phyloP scores from a whole-genome alignment of 2,113 vertebrate species.

The Planiliza haematocheilus region DNA sequence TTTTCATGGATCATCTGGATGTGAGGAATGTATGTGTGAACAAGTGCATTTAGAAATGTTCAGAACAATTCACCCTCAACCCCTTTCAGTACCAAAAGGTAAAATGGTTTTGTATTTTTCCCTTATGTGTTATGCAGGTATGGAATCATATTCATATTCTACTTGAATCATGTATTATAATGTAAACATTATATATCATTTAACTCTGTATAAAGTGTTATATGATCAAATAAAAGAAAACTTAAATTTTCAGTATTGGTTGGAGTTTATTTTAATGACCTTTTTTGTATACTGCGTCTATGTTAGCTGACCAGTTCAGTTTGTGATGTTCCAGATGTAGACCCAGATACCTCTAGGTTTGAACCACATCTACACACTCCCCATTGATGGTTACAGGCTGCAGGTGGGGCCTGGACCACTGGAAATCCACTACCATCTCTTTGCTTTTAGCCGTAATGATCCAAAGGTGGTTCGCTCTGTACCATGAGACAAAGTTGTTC shows the following conservation, averaged over 20 bases:
- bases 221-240: constrained; percentile 62
- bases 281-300: too few species aligned
- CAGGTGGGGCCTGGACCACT: too few species aligned
- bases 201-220: constrained; percentile 63
- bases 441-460: too few species aligned
- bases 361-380: too few species aligned
- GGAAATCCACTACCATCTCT: too few species aligned
- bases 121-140: constrained; percentile 31
- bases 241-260: constrained; percentile 38
- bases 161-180: constrained; percentile 71
- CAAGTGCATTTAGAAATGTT: constrained; percentile 43
- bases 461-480: too few species aligned
- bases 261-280: constrained; percentile 31
- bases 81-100: constrained; percentile 25
- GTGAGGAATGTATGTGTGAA: constrained; percentile 32
- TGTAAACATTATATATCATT: constrained; percentile 70
- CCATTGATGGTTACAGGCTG: too few species aligned
- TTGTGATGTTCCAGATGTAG: too few species aligned
- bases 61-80: constrained; percentile 3
- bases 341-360: too few species aligned
- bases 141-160: constrained; percentile 56
- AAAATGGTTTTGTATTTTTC: constrained; percentile 54
- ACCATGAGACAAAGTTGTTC: too few species aligned
- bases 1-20: constrained; percentile 38
- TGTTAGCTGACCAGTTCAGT: too few species aligned